Conservation (phyloP, 2,888 invertebrate species). For the Drosophila macrothrix region DNA sequence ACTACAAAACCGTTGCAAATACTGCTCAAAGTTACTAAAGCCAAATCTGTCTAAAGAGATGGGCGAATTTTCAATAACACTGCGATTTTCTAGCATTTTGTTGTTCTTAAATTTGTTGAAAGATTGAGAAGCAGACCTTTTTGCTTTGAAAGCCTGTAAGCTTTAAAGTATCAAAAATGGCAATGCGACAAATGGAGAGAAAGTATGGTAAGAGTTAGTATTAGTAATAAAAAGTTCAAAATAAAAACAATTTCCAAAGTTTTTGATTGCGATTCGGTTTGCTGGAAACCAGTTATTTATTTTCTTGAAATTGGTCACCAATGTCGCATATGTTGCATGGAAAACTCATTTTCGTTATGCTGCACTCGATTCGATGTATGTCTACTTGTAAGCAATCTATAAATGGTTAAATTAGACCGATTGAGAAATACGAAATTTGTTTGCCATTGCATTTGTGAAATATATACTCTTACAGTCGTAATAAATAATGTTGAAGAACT, state of each 20-base stretch:
- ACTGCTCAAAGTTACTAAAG: not conserved
- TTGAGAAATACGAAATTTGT: not conserved
- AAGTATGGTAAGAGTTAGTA: not conserved
- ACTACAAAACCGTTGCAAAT: constrained; percentile 1
- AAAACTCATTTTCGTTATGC: not conserved
- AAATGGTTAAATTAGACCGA: not conserved
- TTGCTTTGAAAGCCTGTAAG: not conserved
- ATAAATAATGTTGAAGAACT: constrained; percentile 19
- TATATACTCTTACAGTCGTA: not conserved
- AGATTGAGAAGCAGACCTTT: no score
- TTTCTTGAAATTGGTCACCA: not conserved
- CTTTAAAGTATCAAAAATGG: not conserved
- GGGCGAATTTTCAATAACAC: not conserved
- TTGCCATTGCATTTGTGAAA: not conserved
- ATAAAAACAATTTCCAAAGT: not conserved
- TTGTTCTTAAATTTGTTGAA: not conserved
- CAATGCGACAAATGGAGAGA: no score
- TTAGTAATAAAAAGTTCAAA: not conserved
- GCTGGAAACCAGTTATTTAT: not conserved
- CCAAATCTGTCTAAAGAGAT: not conserved
- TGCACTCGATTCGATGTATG: not conserved
- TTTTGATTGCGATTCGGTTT: no score
- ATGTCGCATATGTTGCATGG: not conserved
- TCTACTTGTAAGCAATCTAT: no score
- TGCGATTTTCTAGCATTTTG: not conserved